Base-by-base conservation (phyloP, 37 sponge, comb jelly and placozoan genomes). In the Haliclona indistincta region DNA sequence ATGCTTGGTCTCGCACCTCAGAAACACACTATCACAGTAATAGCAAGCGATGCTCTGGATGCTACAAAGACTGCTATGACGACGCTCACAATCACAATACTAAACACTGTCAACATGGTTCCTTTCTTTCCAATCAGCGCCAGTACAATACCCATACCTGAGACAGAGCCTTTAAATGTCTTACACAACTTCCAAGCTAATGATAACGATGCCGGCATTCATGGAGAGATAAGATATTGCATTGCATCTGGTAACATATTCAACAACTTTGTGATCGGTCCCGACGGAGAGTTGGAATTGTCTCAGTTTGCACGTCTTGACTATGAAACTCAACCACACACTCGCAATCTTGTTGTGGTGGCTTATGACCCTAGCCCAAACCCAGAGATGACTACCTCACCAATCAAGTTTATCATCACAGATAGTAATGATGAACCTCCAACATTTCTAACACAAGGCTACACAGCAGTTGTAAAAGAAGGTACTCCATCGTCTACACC, bases 311-410 rank as follows among this genome's bases (percentile, higher is more conserved):
- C 33, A 29, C 36, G 25, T 66, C 54, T 85, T 22, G 79, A 85
- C 53, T 89, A 69, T 56, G 89, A 89, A 20, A 53, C 39, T 10
- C 44, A 28, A 20, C 64, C 52, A 5, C n/a, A 56, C 1, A 32
- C 54, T 2, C 67, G 60, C 51, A 64, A 54, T 25, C 43, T 90
- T 30, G 40, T 56, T 26, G 26, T 90, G 4, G n/a, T 66, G 37
- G 70, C 81, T 0, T 85, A 85, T 40, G 91, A 90, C 38, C 10
- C 56, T 5, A 81, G 86, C 51, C 68, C 67, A 17, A 90, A 90
- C 47, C 73, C 82, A 52, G 22, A 19, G 17, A 43, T 44, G 33
- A 30, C 70, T 20, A 28, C 58, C 0, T 64, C 63, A 17, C 34
- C 49, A 58, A 47, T 90, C 0, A 81, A 20, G 10, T 47, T 90